phyloP scores from a whole-genome alignment of 1,140 invertebrate species.

The Sarcophaga peregrina region DNA sequence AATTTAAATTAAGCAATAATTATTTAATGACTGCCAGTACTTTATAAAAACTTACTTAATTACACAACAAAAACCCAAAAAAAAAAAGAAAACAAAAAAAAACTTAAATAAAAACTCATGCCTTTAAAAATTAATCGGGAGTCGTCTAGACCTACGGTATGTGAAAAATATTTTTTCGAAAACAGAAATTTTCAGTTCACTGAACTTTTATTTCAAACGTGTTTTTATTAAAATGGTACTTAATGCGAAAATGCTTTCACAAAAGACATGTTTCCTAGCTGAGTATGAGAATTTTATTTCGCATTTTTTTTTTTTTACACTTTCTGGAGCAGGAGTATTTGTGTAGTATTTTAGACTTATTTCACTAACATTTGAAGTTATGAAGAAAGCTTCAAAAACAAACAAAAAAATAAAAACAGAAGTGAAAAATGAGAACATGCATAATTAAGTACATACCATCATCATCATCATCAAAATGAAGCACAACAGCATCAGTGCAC shows the following conservation, averaged over 20 bases:
- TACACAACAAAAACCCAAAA: too few species aligned
- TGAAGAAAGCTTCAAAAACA: background rate
- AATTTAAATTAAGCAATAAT: too few species aligned
- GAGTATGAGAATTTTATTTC: background rate
- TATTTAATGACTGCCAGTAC: too few species aligned
- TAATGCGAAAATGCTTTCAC: background rate
- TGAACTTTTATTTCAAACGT: slow-evolving; percentile 14
- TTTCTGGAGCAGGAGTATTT: background rate
- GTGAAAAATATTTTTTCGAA: background rate
- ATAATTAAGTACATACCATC: slow-evolving; percentile 35
- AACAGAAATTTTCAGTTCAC: background rate
- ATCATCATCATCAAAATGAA: background rate
- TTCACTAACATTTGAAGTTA: background rate
- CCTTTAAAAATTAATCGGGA: background rate
- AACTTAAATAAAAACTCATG: background rate
- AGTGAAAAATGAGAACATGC: background rate
- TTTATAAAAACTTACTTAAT: too few species aligned
- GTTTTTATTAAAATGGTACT: background rate
- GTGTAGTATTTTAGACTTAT: slow-evolving; percentile 14
- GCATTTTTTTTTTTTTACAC: background rate
- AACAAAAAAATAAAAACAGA: background rate
- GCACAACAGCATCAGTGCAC: too few species aligned
- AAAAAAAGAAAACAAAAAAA: too few species aligned
- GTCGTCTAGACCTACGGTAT: background rate
- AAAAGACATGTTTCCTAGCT: background rate